A percentile compares a stretch with the other conserved stretches of the same genome.
Conservation (phyloP, 1,140 invertebrate genomes). For the Drosophila eugracilis region DNA sequence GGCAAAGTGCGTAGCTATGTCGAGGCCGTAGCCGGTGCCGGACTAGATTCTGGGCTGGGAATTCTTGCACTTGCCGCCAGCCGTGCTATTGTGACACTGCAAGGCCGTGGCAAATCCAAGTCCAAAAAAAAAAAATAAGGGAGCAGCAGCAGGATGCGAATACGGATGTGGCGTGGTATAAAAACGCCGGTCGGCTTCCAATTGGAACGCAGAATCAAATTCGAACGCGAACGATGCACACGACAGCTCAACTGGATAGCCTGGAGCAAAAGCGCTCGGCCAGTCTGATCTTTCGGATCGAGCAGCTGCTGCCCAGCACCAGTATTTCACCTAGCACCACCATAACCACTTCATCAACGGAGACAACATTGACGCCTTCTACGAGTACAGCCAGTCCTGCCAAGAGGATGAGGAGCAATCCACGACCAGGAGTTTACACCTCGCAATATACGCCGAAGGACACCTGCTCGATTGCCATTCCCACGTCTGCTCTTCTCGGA, state of each 20-base stretch:
- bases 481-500: constrained; percentile 51
- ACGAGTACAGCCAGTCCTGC: constrained; percentile 14
- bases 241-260: constrained; percentile 64
- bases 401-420: constrained; percentile 69
- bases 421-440: constrained; percentile 69
- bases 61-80: constrained; percentile 83
- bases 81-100: constrained; percentile 74
- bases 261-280: constrained; percentile 66
- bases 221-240: constrained; percentile 70
- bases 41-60: constrained; percentile 68
- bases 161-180: constrained; percentile 51
- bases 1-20: constrained; percentile 81
- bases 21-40: constrained; percentile 40
- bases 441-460: constrained; percentile 75
- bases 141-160: constrained; percentile 41
- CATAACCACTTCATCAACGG: constrained; percentile 15
- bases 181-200: constrained; percentile 67
- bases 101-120: constrained; percentile 79
- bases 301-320: constrained; percentile 70
- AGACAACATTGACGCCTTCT: not conserved
- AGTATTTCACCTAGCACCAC: constrained; percentile 20
- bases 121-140: constrained; percentile 63
- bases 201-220: constrained; percentile 80
- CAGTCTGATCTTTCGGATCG: constrained; percentile 81
- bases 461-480: constrained; percentile 57